Conservation (phyloP, 2,113 vertebrate species). For the Conger conger region DNA sequence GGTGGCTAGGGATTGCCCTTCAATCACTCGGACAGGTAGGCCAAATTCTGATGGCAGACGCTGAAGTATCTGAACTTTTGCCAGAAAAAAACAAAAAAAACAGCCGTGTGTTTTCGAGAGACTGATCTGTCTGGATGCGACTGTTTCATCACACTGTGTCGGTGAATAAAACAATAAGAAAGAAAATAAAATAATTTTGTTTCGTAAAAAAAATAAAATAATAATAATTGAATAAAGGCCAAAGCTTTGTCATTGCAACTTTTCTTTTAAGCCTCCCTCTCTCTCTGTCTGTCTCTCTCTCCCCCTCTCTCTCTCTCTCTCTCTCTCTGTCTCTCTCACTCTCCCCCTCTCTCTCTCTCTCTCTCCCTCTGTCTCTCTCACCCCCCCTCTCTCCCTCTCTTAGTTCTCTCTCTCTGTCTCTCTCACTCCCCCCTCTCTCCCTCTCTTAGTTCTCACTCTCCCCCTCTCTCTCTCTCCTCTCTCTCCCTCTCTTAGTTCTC, state of each 20-base stretch:
- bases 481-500: no score
- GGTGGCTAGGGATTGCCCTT: constrained; percentile 19
- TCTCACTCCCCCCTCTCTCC: no score
- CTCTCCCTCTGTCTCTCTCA: no score
- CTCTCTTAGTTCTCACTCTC: background rate
- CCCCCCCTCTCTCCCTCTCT: background rate
- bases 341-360: no score
- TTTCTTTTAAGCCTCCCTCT: background rate
- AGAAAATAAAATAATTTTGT: background rate
- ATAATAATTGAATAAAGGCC: no score
- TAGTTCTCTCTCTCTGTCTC: background rate
- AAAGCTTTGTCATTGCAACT: background rate
- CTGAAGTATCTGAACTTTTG: background rate
- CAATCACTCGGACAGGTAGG: constrained; percentile 25
- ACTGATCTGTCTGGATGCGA: background rate
- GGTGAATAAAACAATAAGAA: background rate
- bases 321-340: background rate
- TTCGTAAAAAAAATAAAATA: background rate
- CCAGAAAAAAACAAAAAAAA: background rate
- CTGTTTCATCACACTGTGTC: background rate
- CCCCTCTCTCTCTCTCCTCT: background rate
- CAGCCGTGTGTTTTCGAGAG: background rate
- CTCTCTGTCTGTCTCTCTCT: background rate
- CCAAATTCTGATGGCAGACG: background rate
- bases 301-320: no score